A percentile compares a stretch with the other conserved stretches of the same genome.
phyloP scores from a whole-genome alignment of 2,113 vertebrate species.

The Anoura caudifer region DNA sequence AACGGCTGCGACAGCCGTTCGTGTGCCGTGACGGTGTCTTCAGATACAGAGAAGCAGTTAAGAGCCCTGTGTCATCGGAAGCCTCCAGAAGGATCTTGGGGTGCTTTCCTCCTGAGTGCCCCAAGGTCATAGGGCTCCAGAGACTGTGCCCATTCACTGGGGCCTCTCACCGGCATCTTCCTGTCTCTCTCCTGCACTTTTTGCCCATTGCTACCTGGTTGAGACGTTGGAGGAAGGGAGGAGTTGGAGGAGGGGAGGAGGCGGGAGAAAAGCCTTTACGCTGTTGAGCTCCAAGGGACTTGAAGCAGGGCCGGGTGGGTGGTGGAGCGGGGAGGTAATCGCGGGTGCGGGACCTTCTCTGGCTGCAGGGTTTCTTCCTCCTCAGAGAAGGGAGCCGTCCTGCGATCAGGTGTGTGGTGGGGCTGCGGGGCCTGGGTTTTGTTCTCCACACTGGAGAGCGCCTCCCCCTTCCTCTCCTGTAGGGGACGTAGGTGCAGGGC shows the following conservation, averaged over 20 bases:
- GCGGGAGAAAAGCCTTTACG: neutral
- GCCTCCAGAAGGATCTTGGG: neutral
- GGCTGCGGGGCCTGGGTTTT: neutral
- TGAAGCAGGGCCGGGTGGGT: neutral
- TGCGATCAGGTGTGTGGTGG: neutral
- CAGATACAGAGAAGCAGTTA: neutral
- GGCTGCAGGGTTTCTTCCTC: neutral
- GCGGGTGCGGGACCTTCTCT: neutral
- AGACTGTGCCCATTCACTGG: neutral
- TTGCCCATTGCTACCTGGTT: neutral
- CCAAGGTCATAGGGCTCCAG: neutral
- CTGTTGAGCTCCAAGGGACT: neutral
- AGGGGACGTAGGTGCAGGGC: neutral
- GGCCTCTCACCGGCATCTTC: neutral
- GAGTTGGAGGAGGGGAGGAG: neutral
- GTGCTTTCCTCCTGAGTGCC: neutral
- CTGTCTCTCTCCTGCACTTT: neutral
- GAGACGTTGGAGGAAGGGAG: neutral
- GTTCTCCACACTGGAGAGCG: neutral
- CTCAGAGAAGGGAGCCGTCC: neutral
- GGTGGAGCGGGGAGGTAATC: neutral
- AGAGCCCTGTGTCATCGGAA: neutral
- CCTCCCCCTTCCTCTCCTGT: neutral
- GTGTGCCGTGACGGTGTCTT: neutral
- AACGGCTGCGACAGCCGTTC: neutral